Evolutionary conservation across 2,888 invertebrate genomes (phyloP).

Genomic region (Drosophila villosipedis): DNA sequence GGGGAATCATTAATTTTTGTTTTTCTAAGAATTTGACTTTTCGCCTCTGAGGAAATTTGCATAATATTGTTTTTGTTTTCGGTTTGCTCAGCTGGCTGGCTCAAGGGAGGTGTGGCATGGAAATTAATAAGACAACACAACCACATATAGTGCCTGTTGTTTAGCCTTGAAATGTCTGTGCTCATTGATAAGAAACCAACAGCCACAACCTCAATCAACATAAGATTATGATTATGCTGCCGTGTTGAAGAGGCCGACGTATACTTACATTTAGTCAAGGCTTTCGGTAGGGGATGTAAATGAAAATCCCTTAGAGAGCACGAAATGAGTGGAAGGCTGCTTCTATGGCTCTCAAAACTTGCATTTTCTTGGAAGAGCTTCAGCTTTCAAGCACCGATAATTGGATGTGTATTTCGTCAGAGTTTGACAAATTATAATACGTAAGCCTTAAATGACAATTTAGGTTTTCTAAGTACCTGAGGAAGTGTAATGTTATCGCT

Average conservation of each 20-base stretch:
- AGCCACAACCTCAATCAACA: background rate
- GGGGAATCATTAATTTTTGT: slow-evolving; percentile 76
- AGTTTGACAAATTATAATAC: background rate
- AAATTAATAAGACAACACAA: slow-evolving; percentile 65
- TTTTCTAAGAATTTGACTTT: slow-evolving; percentile 69
- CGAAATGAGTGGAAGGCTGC: background rate
- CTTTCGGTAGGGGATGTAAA: background rate
- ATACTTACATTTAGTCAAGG: slow-evolving; percentile 30
- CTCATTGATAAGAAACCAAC: slow-evolving; percentile 60
- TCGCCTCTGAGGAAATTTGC: slow-evolving; percentile 64
- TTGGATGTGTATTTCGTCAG: background rate
- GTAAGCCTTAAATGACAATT: background rate
- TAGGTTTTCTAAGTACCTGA: too few relatives aligned
- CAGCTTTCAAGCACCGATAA: slow-evolving; percentile 2
- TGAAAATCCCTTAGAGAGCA: slow-evolving; percentile 6
- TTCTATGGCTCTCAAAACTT: background rate
- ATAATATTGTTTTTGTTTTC: slow-evolving; percentile 69
- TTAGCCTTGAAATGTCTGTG: slow-evolving; percentile 43
- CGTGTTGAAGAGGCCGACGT: slow-evolving; percentile 27
- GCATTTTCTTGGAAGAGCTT: background rate
- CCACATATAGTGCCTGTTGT: background rate
- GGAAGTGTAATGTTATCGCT: background rate
- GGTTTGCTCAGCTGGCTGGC: slow-evolving; percentile 12
- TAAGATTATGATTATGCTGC: slow-evolving; percentile 43
- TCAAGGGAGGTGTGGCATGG: slow-evolving; percentile 3